phyloP scores from a whole-genome alignment of 2,888 invertebrate genomes.

The Acheta domesticus region DNA sequence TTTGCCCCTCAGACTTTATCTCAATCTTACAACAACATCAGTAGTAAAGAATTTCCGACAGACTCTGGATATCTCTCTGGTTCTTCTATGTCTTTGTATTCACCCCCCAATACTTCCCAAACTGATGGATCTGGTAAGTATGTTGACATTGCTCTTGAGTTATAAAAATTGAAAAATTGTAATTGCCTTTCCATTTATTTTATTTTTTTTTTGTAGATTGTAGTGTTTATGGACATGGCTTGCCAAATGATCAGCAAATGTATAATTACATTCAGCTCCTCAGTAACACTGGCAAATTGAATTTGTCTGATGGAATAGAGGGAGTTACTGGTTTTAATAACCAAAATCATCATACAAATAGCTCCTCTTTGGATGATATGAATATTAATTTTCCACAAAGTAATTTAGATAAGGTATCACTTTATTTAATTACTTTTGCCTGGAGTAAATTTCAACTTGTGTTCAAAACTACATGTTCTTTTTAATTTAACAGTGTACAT shows the following conservation, averaged over 20 bases:
- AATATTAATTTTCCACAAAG: not conserved
- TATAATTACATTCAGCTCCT: constrained; percentile 37
- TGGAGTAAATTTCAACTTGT: not conserved
- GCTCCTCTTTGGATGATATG: constrained; percentile 21
- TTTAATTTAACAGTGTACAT: constrained; percentile 27
- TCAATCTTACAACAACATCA: constrained; percentile 25
- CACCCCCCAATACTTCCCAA: constrained; percentile 22
- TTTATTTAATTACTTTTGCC: not conserved
- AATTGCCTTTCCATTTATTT: not conserved
- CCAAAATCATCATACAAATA: not conserved
- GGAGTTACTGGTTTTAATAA: not conserved
- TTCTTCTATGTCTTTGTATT: constrained; percentile 32
- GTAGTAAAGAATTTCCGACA: constrained; percentile 27
- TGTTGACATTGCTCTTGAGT: not conserved
- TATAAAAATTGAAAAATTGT: not conserved
- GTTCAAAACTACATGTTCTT: not conserved
- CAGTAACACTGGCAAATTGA: constrained; percentile 30
- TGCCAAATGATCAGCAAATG: constrained; percentile 37
- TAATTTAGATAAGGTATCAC: constrained; percentile 20
- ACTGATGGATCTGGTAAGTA: not conserved
- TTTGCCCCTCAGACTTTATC: not conserved
- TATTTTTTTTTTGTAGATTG: constrained; percentile 23
- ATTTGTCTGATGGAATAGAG: constrained; percentile 20
- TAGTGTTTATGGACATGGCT: constrained; percentile 36
- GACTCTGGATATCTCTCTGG: constrained; percentile 28